Evolutionary conservation across 2,888 invertebrate genomes (phyloP), one percentile per base, ranked within the genome.

Genomic region (Rotaria sp.): DNA sequence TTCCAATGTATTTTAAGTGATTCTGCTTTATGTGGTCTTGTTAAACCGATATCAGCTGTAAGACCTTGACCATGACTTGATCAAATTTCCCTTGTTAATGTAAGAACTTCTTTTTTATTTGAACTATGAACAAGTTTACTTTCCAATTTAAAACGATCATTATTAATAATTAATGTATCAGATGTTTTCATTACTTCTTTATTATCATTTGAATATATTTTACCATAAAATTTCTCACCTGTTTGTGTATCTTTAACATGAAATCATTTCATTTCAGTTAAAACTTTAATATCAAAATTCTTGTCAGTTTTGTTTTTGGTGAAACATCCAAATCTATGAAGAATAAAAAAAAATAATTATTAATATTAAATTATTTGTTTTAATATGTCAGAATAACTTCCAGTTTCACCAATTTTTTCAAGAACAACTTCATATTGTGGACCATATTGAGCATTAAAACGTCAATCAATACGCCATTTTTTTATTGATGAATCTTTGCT

Each of bases 191-290:
- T 80, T 0, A 80, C 80, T 45, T 26, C 45, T 41, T 80, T 80
- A 15, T 80, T 80, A 13, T 80, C 45, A 45, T 4, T 45, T 11
- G 41, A 41, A 45, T 80, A 80, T 13, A 80, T 45, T 41, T 0
- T 41, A n/a, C 80, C 80, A n/a, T 0, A 3, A n/a, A 80, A 80
- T 45, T 5, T 38, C 26, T 80, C 41, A 45, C 41, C 80, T 26
- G 21, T n/a, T n/a, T 80, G 41, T 80, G 45, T 80, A 15, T 45
- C 80, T 80, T 80, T 80, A n/a, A 80, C 80, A 45, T 80, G 45
- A 15, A 80, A 80, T 26, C n/a, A 80, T 80, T 80, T 80, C 80
- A 80, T 80, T 41, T 45, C 80, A 26, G 80, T 80, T 80, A 80
- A 45, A 80, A 80, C 80, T 45, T 80, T 45, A 45, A 80, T 41